Percentiles rank a stretch among this genome's conserved stretches.
phyloP scores from a whole-genome alignment of 2,888 invertebrate genomes.

The Marasmarcha lunaedactyla region DNA sequence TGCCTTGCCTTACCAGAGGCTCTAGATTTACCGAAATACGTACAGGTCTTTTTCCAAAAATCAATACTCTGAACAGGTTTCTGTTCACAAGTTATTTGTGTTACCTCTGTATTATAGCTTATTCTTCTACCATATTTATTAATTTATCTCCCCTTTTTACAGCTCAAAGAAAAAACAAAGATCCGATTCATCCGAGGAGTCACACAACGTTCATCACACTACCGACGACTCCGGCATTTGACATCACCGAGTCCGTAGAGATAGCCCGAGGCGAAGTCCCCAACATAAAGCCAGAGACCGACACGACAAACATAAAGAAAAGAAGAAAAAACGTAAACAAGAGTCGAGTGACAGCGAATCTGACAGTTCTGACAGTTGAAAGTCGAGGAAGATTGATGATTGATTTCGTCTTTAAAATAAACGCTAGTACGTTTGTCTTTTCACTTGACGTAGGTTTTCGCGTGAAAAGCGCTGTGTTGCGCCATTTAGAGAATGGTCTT shows the following conservation, averaged over 20 bases:
- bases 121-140: too few species aligned
- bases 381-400: background rate
- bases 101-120: too few species aligned
- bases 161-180: constrained; percentile 39
- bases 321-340: constrained; percentile 36
- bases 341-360: constrained; percentile 38
- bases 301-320: constrained; percentile 28
- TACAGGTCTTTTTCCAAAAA: too few species aligned
- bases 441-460: too few species aligned
- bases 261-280: constrained; percentile 41
- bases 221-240: constrained; percentile 65
- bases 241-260: constrained; percentile 56
- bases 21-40: too few species aligned
- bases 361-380: constrained; percentile 54
- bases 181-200: constrained; percentile 52
- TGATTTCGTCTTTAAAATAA: background rate
- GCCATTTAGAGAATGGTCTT: too few species aligned
- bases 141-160: too few species aligned
- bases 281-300: constrained; percentile 25
- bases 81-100: too few species aligned
- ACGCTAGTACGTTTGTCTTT: too few species aligned
- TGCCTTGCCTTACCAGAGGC: too few species aligned
- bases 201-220: constrained; percentile 53
- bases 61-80: too few species aligned
- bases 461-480: too few species aligned